Evolutionary conservation across 2,888 invertebrate species (phyloP).

Genomic region (Erebia ligea): DNA sequence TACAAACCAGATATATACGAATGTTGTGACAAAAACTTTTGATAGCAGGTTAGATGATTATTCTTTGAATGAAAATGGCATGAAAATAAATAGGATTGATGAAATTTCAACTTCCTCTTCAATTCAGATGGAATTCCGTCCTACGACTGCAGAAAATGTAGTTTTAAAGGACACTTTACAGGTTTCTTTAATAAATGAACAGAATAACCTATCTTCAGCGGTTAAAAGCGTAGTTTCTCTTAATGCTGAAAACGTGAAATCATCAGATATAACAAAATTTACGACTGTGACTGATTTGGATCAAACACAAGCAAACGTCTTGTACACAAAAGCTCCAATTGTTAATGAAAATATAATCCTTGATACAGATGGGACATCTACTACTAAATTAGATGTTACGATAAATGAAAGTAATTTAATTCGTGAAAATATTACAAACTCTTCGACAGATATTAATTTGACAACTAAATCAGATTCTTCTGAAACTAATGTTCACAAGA

Average conservation of each 20-base stretch:
- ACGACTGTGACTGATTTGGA: not conserved
- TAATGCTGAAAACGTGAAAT: not conserved
- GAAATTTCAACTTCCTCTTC: not conserved
- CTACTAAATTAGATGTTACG: not conserved
- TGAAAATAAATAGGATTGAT: not conserved
- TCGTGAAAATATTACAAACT: not conserved
- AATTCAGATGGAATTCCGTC: not conserved
- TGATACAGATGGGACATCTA: not conserved
- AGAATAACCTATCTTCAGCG: not conserved
- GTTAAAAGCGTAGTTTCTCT: not conserved
- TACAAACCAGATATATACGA: too few species aligned
- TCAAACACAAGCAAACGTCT: not conserved
- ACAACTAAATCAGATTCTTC: not conserved
- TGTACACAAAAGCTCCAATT: not conserved
- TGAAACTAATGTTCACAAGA: not conserved
- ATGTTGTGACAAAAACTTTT: not conserved
- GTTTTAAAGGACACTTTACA: not conserved
- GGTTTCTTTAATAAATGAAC: not conserved
- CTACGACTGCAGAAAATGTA: not conserved
- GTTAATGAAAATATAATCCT: not conserved
- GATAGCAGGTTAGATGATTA: not conserved
- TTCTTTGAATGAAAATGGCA: not conserved
- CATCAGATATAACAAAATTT: not conserved
- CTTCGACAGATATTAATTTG: not conserved
- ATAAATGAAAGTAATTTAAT: not conserved